Conservation (phyloP, 2,888 invertebrate genomes). For the Linnaemya vulpina region DNA sequence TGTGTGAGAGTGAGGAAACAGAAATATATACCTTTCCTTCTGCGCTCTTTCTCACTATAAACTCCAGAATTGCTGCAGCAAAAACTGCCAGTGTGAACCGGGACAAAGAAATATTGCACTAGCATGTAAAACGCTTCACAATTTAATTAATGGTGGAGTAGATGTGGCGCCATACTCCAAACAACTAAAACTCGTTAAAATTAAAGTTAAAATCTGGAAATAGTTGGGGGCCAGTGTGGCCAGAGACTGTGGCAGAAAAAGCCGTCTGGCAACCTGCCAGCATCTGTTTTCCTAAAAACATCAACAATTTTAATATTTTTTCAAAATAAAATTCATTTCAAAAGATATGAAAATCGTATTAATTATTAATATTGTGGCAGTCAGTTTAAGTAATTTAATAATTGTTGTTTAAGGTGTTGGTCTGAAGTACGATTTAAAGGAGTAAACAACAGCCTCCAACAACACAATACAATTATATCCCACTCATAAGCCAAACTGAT, state of each 20-base stretch:
- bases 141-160: too few species aligned
- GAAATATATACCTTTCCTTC: too few species aligned
- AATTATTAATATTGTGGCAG: constrained; percentile 28
- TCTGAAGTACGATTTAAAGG: constrained; percentile 39
- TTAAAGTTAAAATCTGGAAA: too few species aligned
- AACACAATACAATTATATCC: constrained; percentile 47
- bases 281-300: neutral
- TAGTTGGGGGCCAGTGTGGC: too few species aligned
- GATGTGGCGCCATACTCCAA: too few species aligned
- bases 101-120: too few species aligned
- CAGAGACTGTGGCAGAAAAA: neutral
- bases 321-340: constrained; percentile 16
- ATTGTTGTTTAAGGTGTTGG: constrained; percentile 52
- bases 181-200: too few species aligned
- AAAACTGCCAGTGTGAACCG: too few species aligned
- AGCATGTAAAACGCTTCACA: too few species aligned
- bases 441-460: constrained; percentile 28
- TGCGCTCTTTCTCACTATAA: too few species aligned
- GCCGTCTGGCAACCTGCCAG: constrained; percentile 1
- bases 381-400: constrained; percentile 20
- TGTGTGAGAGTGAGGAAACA: too few species aligned
- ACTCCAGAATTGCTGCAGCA: too few species aligned
- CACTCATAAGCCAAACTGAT: constrained; percentile 63
- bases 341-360: constrained; percentile 28
- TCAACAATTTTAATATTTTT: neutral